Evolutionary conservation across 2,888 invertebrate genomes (phyloP).

Genomic region (Portevinia maculata): DNA sequence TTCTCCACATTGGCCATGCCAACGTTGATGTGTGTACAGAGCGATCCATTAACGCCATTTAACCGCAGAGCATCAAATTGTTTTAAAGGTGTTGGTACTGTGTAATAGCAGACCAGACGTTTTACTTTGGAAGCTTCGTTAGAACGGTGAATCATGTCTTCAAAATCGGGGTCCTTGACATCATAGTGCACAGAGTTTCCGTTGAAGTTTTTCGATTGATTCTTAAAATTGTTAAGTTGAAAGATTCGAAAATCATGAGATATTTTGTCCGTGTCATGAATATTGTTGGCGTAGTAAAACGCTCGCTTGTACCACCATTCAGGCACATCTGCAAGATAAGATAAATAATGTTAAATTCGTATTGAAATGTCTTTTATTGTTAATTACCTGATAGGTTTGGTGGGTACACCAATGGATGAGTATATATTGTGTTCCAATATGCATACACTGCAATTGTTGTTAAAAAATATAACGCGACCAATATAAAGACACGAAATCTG

Average conservation of each 20-base stretch:
- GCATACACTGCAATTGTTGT: conserved; percentile 77
- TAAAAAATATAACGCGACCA: conserved; percentile 75
- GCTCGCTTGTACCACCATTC: conserved; percentile 77
- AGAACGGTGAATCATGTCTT: conserved; percentile 10
- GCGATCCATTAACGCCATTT: conserved; percentile 86
- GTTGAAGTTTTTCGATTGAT: conserved; percentile 43
- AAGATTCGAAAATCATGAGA: conserved; percentile 76
- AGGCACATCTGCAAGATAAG: conserved; percentile 76
- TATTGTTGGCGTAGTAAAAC: conserved; percentile 76
- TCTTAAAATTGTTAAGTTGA: conserved; percentile 72
- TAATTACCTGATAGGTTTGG: conserved; percentile 76
- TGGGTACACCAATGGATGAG: conserved; percentile 76
- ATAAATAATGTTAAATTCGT: not conserved
- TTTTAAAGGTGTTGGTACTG: conserved; percentile 82
- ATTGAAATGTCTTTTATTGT: not conserved
- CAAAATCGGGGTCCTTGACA: conserved; percentile 47
- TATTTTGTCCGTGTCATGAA: conserved; percentile 75
- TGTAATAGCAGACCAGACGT: conserved; percentile 88
- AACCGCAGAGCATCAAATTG: conserved; percentile 83
- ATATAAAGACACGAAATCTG: conserved; percentile 75
- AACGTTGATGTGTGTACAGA: conserved; percentile 93
- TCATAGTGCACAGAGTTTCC: conserved; percentile 51
- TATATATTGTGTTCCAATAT: conserved; percentile 77
- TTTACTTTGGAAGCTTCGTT: conserved; percentile 65
- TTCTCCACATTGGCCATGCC: conserved; percentile 88